These are phyloP conservation scores for Xanthia togata DNA, from an alignment of 2,888 invertebrate genomes.

Conservation along the genomic window DNA sequence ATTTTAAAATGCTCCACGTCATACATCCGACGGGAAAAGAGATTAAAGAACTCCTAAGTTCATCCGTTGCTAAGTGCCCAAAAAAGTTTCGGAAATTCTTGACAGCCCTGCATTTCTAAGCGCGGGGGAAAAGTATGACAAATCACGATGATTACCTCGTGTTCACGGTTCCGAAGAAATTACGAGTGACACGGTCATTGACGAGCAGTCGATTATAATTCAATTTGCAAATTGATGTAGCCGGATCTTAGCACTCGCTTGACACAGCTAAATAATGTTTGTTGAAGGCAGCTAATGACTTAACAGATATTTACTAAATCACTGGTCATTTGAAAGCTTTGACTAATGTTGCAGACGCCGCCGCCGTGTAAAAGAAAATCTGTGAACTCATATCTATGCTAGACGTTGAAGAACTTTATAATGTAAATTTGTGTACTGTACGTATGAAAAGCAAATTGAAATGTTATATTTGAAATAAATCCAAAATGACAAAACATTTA, in stretches of 20 bases:
- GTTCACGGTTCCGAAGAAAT: constrained; percentile 71
- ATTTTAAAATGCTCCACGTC: constrained; percentile 30
- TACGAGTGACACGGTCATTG: constrained; percentile 70
- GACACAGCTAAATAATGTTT: constrained; percentile 32
- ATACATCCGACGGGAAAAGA: constrained; percentile 18
- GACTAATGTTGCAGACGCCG: background rate
- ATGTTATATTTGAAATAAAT: constrained; percentile 21
- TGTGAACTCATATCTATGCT: background rate
- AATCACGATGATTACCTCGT: constrained; percentile 76
- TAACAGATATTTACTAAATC: constrained; percentile 33
- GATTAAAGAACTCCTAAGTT: constrained; percentile 51
- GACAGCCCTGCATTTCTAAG: constrained; percentile 56
- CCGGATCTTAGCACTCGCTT: constrained; percentile 57
- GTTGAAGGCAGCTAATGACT: constrained; percentile 28
- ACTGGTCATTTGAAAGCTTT: constrained; percentile 26
- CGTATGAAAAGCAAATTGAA: background rate
- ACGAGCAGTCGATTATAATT: constrained; percentile 71
- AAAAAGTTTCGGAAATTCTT: background rate
- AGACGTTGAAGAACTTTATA: constrained; percentile 3
- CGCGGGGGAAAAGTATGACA: constrained; percentile 83
- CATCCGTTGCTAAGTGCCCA: constrained; percentile 20
- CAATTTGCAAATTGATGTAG: constrained; percentile 69
- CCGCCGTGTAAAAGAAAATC: constrained; percentile 11
- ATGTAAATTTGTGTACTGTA: background rate
- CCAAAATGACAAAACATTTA: constrained; percentile 48